These are phyloP conservation scores for Crocuta crocuta DNA, from an alignment of 2,113 vertebrate genomes.

Conservation along the genomic window DNA sequence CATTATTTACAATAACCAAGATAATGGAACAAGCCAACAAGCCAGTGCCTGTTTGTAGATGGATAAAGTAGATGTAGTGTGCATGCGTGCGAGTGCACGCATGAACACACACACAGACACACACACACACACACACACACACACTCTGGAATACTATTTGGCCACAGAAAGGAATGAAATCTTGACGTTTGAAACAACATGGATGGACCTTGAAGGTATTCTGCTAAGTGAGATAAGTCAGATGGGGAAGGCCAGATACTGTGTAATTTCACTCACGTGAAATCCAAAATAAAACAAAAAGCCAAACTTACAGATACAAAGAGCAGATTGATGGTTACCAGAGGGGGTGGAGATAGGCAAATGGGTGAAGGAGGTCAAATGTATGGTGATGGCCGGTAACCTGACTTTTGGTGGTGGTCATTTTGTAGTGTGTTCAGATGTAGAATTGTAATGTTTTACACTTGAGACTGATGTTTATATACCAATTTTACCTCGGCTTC, in stretches of 20 bases:
- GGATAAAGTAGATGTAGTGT: not conserved
- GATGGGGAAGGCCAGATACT: too few species aligned
- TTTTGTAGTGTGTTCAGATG: not conserved
- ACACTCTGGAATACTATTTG: not conserved
- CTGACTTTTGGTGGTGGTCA: not conserved
- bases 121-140: not conserved
- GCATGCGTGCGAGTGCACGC: too few species aligned
- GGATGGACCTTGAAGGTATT: not conserved
- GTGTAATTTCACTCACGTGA: not conserved
- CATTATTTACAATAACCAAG: too few species aligned
- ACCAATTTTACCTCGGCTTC: not conserved
- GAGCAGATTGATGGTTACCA: not conserved
- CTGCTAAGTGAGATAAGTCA: not conserved
- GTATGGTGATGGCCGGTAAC: not conserved
- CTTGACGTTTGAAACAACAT: not conserved
- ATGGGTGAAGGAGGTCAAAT: not conserved
- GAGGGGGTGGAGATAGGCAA: too few species aligned
- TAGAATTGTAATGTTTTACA: not conserved
- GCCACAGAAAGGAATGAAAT: not conserved
- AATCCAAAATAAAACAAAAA: not conserved
- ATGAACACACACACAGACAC: not conserved
- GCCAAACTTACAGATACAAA: not conserved
- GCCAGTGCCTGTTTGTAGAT: not conserved
- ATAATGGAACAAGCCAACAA: too few species aligned
- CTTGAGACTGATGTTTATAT: not conserved